phyloP scores from a whole-genome alignment of 1,140 invertebrate genomes.

The Pogonus chalceus region DNA sequence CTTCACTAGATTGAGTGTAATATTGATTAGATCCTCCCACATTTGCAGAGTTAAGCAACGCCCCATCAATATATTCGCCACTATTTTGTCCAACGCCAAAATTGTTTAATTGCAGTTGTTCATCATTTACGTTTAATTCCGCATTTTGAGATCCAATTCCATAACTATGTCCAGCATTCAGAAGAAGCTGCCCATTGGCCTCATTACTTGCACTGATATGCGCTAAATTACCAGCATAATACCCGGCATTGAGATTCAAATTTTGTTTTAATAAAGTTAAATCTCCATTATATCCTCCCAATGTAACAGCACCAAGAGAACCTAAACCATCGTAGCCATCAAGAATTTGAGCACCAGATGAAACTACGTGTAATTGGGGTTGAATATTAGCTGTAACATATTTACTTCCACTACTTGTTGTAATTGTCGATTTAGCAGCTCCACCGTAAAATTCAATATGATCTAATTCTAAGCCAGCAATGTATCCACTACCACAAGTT shows the following conservation, averaged over 20 bases:
- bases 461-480: constrained; percentile 16
- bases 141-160: no score
- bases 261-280: background rate
- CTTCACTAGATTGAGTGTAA: no score
- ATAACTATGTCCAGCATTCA: no score
- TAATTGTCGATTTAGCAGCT: background rate
- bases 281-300: constrained; percentile 19
- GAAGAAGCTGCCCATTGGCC: background rate
- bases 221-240: background rate
- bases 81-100: background rate
- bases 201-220: background rate
- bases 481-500: constrained; percentile 45
- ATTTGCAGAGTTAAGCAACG: background rate
- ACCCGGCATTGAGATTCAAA: background rate
- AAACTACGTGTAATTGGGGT: background rate
- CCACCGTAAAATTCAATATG: background rate
- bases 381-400: background rate
- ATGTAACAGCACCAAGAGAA: constrained; percentile 19
- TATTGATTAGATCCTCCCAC: background rate
- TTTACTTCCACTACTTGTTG: background rate
- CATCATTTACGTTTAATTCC: no score
- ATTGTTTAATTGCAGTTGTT: background rate
- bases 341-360: background rate
- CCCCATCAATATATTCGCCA: background rate
- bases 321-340: constrained; percentile 30